These are phyloP conservation scores for Tenebrosternarchus preto DNA, from an alignment of 2,113 vertebrate species.

Conservation along the genomic window DNA sequence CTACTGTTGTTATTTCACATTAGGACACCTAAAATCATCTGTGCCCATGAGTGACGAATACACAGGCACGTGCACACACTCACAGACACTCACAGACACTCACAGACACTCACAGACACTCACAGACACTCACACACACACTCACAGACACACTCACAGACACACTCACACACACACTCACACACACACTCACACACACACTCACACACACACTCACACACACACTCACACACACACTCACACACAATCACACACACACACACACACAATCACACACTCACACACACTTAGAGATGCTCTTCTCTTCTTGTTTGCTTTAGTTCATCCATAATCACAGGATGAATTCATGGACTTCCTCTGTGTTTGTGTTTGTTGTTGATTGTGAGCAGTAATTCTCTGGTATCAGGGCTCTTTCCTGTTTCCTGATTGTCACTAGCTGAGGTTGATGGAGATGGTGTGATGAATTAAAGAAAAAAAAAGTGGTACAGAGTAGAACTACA, in stretches of 20 bases:
- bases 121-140: background rate
- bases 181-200: background rate
- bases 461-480: slow-evolving; percentile 33
- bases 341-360: slow-evolving; percentile 28
- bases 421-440: slow-evolving; percentile 30
- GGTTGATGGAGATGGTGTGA: background rate
- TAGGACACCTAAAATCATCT: slow-evolving; percentile 33
- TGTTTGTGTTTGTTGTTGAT: slow-evolving; percentile 36
- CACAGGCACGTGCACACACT: background rate
- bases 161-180: background rate
- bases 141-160: too few species aligned
- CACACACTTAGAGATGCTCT: too few species aligned
- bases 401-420: slow-evolving; percentile 24
- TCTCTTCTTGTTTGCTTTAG: background rate
- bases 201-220: slow-evolving; percentile 12
- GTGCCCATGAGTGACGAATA: background rate
- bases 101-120: too few species aligned
- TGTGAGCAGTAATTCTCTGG: slow-evolving; percentile 22
- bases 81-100: background rate
- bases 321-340: background rate
- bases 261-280: background rate
- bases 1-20: slow-evolving; percentile 54
- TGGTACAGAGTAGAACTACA: background rate
- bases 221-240: slow-evolving; percentile 12
- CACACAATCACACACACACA: too few species aligned